Conservation (phyloP, 2,113 vertebrate species). For the Salvator merianae region DNA sequence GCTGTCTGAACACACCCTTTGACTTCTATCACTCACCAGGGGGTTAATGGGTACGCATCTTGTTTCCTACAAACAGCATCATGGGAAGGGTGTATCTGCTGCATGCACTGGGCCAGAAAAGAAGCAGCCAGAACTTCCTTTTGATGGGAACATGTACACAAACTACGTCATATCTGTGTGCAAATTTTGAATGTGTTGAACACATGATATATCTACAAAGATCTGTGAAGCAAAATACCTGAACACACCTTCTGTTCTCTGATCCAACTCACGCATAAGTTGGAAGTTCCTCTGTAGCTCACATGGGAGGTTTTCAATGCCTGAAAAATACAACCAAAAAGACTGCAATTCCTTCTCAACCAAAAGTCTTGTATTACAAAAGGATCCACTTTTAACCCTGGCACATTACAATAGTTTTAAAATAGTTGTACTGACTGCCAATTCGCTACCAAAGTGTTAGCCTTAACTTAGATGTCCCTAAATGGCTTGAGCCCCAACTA, state of each 20-base stretch:
- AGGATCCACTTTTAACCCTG: neutral
- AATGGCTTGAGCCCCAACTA: no score
- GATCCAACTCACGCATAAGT: slow-evolving; percentile 94
- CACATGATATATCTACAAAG: neutral
- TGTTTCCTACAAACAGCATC: no score
- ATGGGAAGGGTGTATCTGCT: no score
- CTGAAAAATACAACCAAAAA: slow-evolving; percentile 59
- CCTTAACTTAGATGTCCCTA: no score
- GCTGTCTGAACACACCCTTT: no score
- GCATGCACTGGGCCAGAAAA: no score
- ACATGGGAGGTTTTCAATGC: slow-evolving; percentile 95
- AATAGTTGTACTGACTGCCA: no score
- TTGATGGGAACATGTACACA: neutral
- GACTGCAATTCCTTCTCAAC: neutral
- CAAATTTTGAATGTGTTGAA: neutral
- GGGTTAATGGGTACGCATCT: no score
- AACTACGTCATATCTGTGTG: neutral
- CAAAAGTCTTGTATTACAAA: neutral
- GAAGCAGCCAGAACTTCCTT: no score
- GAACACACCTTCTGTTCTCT: slow-evolving; percentile 89
- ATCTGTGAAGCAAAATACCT: neutral
- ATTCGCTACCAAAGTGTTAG: no score
- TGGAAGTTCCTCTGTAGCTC: slow-evolving; percentile 97
- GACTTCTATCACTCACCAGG: no score
- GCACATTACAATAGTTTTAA: no score